phyloP scores from a whole-genome alignment of 1,140 invertebrate species.

The Sweltsa coloradensis region DNA sequence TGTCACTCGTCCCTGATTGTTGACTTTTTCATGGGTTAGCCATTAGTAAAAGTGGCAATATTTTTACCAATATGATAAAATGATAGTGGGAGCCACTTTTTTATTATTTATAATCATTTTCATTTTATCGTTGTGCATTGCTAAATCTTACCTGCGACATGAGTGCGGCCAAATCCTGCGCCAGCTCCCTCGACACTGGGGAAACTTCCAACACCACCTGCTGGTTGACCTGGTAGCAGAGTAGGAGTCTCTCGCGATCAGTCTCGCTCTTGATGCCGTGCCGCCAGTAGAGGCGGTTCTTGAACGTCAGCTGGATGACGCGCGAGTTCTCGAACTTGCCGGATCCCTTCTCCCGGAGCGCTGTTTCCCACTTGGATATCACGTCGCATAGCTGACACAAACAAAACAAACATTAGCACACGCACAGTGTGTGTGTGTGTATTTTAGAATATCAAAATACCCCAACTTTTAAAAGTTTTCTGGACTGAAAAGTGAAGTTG shows the following conservation, averaged over 20 bases:
- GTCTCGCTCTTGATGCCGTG: constrained; percentile 76
- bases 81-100: no score
- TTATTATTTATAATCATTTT: no score
- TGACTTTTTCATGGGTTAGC: no score
- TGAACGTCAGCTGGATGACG: constrained; percentile 83
- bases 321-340: constrained; percentile 90
- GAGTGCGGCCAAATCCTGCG: constrained; percentile 77
- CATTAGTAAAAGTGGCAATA: no score
- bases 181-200: constrained; percentile 76
- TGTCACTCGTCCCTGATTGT: no score
- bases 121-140: no score
- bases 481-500: no score
- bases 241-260: constrained; percentile 76
- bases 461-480: no score
- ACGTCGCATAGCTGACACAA: constrained; percentile 85
- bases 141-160: constrained; percentile 83
- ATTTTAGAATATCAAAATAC: no score
- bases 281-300: constrained; percentile 80
- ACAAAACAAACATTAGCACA: no score
- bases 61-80: no score
- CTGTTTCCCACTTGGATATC: constrained; percentile 94
- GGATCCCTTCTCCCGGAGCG: constrained; percentile 76
- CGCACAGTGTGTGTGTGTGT: no score
- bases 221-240: constrained; percentile 87
- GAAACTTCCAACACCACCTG: constrained; percentile 64